Conservation (phyloP, 1,140 invertebrate genomes). For the Plectrocnemia conspersa region DNA sequence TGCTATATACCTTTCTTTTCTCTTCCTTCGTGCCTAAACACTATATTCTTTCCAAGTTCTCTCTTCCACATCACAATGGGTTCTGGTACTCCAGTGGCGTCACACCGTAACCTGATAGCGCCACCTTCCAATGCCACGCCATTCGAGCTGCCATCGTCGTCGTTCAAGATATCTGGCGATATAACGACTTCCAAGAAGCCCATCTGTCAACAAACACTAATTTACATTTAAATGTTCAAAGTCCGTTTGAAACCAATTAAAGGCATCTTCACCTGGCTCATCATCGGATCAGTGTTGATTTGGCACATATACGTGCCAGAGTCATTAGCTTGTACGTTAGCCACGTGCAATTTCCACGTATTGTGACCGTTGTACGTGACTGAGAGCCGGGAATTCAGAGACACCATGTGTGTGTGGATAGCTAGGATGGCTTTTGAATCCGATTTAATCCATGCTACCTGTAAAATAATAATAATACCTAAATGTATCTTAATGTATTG, state of each 20-base stretch:
- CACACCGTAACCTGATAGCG: constrained; percentile 68
- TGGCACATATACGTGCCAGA: constrained; percentile 87
- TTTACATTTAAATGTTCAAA: constrained; percentile 20
- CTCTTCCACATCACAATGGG: constrained; percentile 74
- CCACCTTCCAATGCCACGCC: constrained; percentile 70
- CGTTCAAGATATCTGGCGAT: constrained; percentile 76
- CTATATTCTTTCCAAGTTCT: constrained; percentile 68
- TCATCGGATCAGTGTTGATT: constrained; percentile 82
- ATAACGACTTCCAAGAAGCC: constrained; percentile 77
- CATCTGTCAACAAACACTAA: constrained; percentile 55
- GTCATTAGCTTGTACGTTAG: constrained; percentile 83
- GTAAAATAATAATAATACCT: constrained; percentile 31
- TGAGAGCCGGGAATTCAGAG: constrained; percentile 75
- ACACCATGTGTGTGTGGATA: constrained; percentile 85
- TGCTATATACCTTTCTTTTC: constrained; percentile 62
- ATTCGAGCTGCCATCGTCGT: constrained; percentile 49
- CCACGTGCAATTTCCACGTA: constrained; percentile 84
- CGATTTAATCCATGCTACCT: constrained; percentile 90
- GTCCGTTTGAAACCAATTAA: not conserved
- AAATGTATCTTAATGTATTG: no score
- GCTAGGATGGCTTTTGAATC: constrained; percentile 85
- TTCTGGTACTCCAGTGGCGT: constrained; percentile 73
- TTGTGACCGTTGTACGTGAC: constrained; percentile 89
- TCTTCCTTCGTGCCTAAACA: constrained; percentile 61
- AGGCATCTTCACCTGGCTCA: constrained; percentile 62